Evolutionary conservation across 2,797 vertebrate genomes (phyloP), one percentile per base, ranked within the genome.

Genomic region (Pangasius krempfi): DNA sequence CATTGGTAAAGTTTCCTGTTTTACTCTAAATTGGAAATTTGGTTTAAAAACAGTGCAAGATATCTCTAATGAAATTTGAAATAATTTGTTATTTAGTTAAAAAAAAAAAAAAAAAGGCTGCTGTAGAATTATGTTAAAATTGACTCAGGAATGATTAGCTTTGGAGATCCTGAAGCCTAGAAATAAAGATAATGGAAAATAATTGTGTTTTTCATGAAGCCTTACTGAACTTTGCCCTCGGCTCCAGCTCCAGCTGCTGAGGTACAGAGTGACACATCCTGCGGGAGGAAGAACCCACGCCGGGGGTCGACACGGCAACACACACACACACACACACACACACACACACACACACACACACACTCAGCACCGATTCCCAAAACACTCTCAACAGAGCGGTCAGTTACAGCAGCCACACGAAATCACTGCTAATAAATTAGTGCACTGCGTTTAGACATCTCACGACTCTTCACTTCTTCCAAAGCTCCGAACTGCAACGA

Each of bases 251-350:
- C 89, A 92, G 87, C 89, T 90, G 88, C 80, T 54, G 81, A 27
- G 7, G 68, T 86, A 81, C 62, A 58, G 85, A 82, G 73, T 88
- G 75, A 88, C 81, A 73, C 78, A 44, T 90, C 86, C 92, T 90
- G 70, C 73, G 75, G 47, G 47, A 85, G 72, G 82, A 7, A 81
- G 70, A 81, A 86, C 79, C 86, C 78, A 62, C 75, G 10, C 9
- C 27, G 25, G 25, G 62, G 60, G 47, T 70, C 22, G 27, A 27
- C 56, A 40, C 20, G 5, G 3, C 14, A 16, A 18, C 14, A 40
- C n/a, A 68, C 68, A 72, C 66, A 18, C 27, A 14, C 27, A 13
- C 37, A 3, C 40, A 73, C 70, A 25, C 72, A 40, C 70, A 3
- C 70, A 16, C n/a, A 10, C 30, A 20, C 68, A 37, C 66, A 33